phyloP scores from a whole-genome alignment of 2,888 invertebrate genomes.

The Netelia melanura region DNA sequence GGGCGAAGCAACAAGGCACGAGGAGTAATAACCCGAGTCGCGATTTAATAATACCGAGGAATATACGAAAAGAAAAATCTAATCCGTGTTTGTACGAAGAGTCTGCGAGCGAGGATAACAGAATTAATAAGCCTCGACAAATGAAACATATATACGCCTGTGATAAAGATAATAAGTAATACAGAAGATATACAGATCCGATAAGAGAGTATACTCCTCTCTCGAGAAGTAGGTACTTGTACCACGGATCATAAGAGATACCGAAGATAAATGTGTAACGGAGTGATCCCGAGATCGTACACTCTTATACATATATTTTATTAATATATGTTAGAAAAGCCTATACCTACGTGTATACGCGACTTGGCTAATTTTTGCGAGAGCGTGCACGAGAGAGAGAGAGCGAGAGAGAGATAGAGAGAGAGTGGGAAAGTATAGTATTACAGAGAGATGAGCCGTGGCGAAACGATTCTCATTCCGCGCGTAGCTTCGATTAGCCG shows the following conservation, averaged over 20 bases:
- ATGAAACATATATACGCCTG: slow-evolving; percentile 56
- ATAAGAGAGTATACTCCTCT: slow-evolving; percentile 40
- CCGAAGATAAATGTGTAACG: slow-evolving; percentile 62
- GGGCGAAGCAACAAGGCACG: slow-evolving; percentile 4
- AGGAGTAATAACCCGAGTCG: slow-evolving; percentile 6
- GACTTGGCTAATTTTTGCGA: background rate
- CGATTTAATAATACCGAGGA: slow-evolving; percentile 42
- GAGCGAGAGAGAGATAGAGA: background rate
- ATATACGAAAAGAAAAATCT: slow-evolving; percentile 14
- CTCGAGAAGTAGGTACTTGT: background rate
- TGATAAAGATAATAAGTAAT: slow-evolving; percentile 61
- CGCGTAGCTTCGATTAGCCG: slow-evolving; percentile 77
- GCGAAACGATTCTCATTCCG: slow-evolving; percentile 75
- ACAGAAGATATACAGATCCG: slow-evolving; percentile 52
- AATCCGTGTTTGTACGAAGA: background rate
- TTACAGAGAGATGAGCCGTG: slow-evolving; percentile 60
- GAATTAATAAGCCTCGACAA: slow-evolving; percentile 63
- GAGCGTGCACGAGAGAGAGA: background rate
- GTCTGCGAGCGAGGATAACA: slow-evolving; percentile 12
- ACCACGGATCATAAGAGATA: slow-evolving; percentile 59
- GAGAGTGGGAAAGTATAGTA: slow-evolving; percentile 35
- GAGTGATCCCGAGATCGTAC: slow-evolving; percentile 11
- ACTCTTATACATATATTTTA: slow-evolving; percentile 42
- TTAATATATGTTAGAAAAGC: slow-evolving; percentile 43
- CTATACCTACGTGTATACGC: slow-evolving; percentile 4